phyloP scores from a whole-genome alignment of 2,113 vertebrate genomes.

The Anser cygnoides region DNA sequence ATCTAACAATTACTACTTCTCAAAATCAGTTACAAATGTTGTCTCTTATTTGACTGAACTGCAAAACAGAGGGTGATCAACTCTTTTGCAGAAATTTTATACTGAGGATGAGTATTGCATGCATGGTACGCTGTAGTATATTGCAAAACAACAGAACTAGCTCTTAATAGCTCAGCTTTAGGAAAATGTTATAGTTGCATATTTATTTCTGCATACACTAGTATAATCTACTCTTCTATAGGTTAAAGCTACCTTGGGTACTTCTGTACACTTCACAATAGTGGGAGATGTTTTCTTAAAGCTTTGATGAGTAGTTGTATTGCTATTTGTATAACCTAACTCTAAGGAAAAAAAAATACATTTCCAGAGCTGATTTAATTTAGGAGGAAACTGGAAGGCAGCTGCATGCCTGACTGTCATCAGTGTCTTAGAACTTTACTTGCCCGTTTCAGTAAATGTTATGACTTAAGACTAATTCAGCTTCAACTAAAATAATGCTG shows the following conservation, averaged over 20 bases:
- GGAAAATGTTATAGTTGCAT: neutral
- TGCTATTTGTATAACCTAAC: neutral
- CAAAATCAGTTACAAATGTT: neutral
- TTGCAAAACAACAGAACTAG: neutral
- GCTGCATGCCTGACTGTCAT: neutral
- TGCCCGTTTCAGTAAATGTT: neutral
- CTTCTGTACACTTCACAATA: neutral
- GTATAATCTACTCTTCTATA: neutral
- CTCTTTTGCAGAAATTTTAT: neutral
- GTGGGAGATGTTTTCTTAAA: neutral
- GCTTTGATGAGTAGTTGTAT: neutral
- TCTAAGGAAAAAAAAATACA: neutral
- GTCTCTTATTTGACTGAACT: neutral
- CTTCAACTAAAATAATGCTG: neutral
- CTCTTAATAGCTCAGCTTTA: neutral
- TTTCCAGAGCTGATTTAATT: neutral
- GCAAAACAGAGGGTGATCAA: neutral
- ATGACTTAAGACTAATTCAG: neutral
- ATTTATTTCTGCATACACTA: neutral
- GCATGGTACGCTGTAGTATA: no score
- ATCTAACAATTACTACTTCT: neutral
- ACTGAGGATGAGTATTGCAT: neutral
- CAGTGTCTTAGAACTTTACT: neutral
- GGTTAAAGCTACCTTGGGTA: neutral
- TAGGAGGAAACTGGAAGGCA: neutral